Conservation (phyloP, 2,888 invertebrate species). For the Aleiodes leptofemur region DNA sequence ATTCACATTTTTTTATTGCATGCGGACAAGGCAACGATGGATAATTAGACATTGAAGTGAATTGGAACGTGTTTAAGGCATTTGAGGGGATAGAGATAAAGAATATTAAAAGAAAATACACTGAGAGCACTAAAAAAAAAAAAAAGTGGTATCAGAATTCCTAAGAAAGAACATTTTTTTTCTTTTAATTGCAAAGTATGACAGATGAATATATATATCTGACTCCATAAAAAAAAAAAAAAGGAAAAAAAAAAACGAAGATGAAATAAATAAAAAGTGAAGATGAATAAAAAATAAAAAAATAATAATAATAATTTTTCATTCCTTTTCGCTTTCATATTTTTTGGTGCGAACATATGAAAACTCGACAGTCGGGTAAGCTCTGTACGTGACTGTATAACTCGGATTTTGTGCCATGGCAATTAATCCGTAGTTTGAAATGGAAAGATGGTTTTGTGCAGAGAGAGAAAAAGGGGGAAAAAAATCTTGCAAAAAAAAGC, state of each 20-base stretch:
- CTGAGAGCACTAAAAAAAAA: slow-evolving; percentile 40
- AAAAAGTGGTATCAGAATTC: slow-evolving; percentile 32
- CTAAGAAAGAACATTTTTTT: slow-evolving; percentile 19
- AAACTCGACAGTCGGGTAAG: slow-evolving; percentile 70
- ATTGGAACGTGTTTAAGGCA: neutral
- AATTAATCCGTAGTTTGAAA: slow-evolving; percentile 14
- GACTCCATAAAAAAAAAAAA: slow-evolving; percentile 17
- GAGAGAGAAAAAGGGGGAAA: neutral
- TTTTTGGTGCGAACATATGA: slow-evolving; percentile 69
- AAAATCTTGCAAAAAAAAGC: neutral
- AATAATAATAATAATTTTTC: slow-evolving; percentile 36
- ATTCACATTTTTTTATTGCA: slow-evolving; percentile 17
- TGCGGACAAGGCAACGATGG: slow-evolving; percentile 42
- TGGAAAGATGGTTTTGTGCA: neutral
- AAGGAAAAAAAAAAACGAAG: slow-evolving; percentile 1
- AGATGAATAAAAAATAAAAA: slow-evolving; percentile 41
- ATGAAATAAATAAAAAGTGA: slow-evolving; percentile 24
- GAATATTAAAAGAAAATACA: slow-evolving; percentile 45
- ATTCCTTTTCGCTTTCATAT: slow-evolving; percentile 17
- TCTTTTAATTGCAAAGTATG: slow-evolving; percentile 49
- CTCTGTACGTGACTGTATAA: slow-evolving; percentile 71
- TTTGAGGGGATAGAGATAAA: neutral
- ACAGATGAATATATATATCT: slow-evolving; percentile 48
- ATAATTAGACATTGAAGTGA: slow-evolving; percentile 29
- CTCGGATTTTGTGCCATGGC: slow-evolving; percentile 21